These are phyloP conservation scores for Campoletis raptor DNA, from an alignment of 2,888 invertebrate genomes.

Conservation along the genomic window DNA sequence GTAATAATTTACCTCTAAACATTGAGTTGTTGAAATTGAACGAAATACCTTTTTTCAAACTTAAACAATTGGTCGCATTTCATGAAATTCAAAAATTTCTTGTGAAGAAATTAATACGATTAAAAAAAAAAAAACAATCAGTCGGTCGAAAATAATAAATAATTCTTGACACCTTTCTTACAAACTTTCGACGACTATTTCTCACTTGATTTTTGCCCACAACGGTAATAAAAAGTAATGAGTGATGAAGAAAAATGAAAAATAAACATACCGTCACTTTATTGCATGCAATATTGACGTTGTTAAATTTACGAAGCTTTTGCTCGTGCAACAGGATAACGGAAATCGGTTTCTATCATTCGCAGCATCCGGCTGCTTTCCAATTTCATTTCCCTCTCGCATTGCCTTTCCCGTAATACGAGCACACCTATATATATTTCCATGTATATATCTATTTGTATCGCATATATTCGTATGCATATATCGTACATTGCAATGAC, in stretches of 20 bases:
- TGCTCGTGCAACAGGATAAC: conserved; percentile 21
- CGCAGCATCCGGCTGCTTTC: conserved; percentile 73
- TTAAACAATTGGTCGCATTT: no score
- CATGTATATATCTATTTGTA: conserved; percentile 18
- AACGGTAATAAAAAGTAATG: not conserved
- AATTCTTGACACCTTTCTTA: not conserved
- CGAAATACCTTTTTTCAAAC: not conserved
- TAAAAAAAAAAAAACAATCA: not conserved
- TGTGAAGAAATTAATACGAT: no score
- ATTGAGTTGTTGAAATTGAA: no score
- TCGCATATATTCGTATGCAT: not conserved
- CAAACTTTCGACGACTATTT: not conserved
- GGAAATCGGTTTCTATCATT: conserved; percentile 18
- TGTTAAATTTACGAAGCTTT: conserved; percentile 50
- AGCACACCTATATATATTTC: conserved; percentile 2
- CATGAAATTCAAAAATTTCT: no score
- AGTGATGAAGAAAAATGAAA: not conserved
- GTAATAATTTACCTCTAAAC: no score
- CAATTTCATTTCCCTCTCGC: conserved; percentile 74
- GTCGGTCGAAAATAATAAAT: not conserved
- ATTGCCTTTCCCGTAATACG: conserved; percentile 29
- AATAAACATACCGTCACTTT: not conserved
- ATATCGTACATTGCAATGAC: conserved; percentile 46
- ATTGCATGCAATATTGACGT: conserved; percentile 1
- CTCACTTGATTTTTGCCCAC: not conserved